phyloP scores from a whole-genome alignment of 2,797 vertebrate genomes.

The Eurystomus glaucurus region DNA sequence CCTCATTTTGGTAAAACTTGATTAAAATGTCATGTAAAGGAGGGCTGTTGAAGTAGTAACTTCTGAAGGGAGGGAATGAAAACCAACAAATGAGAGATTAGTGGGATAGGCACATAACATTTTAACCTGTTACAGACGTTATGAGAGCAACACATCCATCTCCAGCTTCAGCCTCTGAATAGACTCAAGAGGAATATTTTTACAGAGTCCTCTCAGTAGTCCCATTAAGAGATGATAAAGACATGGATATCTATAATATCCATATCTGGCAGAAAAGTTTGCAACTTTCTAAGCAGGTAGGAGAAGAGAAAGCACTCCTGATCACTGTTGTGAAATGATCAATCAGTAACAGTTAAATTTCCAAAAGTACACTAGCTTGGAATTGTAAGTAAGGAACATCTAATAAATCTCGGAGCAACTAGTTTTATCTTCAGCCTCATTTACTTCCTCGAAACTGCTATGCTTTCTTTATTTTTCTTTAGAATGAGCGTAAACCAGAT shows the following conservation, averaged over 20 bases:
- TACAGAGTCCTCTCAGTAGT: not conserved
- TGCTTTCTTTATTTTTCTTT: not conserved
- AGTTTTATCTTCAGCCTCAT: not conserved
- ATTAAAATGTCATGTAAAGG: not conserved
- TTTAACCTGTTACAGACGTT: not conserved
- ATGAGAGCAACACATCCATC: not conserved
- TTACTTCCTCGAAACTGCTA: not conserved
- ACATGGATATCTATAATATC: not conserved
- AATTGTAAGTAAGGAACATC: not conserved
- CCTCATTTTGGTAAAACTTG: not conserved
- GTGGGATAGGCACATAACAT: not conserved
- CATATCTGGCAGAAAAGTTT: not conserved
- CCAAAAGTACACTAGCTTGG: not conserved
- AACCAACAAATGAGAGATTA: not conserved
- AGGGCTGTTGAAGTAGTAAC: not conserved
- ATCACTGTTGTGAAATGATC: not conserved
- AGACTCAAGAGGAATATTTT: not conserved
- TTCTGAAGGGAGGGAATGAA: not conserved
- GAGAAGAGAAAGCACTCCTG: not conserved
- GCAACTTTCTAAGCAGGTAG: not conserved
- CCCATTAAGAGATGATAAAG: not conserved
- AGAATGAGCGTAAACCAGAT: not conserved
- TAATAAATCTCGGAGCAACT: not conserved
- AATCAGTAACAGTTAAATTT: not conserved
- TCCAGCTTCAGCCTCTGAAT: not conserved